These are phyloP conservation scores for Drosophila merina DNA, from an alignment of 2,888 invertebrate species.

Conservation along the genomic window DNA sequence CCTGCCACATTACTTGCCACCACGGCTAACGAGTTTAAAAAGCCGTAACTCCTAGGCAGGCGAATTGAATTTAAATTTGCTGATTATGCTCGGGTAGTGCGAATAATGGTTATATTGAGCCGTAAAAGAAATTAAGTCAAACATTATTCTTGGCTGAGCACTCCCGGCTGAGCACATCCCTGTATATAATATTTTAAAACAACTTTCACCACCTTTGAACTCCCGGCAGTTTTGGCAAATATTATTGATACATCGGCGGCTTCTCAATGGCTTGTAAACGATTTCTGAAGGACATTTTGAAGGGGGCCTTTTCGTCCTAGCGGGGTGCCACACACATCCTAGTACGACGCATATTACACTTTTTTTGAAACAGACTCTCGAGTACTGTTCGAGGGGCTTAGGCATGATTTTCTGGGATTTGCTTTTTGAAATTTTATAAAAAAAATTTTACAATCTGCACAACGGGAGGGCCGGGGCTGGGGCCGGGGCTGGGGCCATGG, in stretches of 20 bases:
- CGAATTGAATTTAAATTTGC: conserved; percentile 83
- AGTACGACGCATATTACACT: conserved; percentile 66
- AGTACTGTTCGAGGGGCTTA: conserved; percentile 69
- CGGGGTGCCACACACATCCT: conserved; percentile 48
- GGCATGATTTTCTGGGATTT: conserved; percentile 66
- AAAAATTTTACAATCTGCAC: conserved; percentile 63
- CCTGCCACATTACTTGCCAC: neutral
- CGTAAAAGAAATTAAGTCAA: conserved; percentile 79
- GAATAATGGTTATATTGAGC: conserved; percentile 78
- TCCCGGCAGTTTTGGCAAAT: conserved; percentile 51
- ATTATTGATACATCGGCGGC: conserved; percentile 77
- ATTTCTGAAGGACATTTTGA: conserved; percentile 54
- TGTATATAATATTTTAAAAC: conserved; percentile 40
- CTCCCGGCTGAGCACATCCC: conserved; percentile 1
- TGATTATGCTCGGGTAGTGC: conserved; percentile 80
- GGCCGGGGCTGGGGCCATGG: too few relatives aligned
- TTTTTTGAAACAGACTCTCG: conserved; percentile 72
- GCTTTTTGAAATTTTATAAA: conserved; percentile 54
- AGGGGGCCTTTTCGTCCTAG: conserved; percentile 9
- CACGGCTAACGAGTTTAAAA: conserved; percentile 38
- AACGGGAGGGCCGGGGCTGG: conserved; percentile 52
- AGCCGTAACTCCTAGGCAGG: conserved; percentile 32
- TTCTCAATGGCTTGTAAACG: conserved; percentile 77
- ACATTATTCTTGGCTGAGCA: conserved; percentile 65
- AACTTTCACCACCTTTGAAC: conserved; percentile 74